Conservation (phyloP, 2,113 vertebrate genomes). For the Agapornis roseicollis region DNA sequence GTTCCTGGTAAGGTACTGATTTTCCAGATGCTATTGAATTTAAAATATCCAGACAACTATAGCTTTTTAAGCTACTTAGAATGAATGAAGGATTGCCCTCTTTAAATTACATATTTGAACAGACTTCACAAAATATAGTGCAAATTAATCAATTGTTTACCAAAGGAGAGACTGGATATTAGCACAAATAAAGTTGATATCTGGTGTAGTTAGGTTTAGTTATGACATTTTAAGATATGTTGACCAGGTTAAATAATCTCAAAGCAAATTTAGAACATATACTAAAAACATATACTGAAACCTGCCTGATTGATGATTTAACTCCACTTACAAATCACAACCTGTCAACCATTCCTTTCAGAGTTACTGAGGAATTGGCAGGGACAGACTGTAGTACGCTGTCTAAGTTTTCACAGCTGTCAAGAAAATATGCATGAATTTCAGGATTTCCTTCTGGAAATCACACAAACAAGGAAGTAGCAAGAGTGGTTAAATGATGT, state of each 20-base stretch:
- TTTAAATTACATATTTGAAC: not conserved
- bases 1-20: not conserved
- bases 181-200: not conserved
- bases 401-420: slow-evolving; percentile 17
- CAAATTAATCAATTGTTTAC: not conserved
- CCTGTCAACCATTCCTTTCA: not conserved
- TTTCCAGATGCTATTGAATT: not conserved
- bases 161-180: not conserved
- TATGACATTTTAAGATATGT: not conserved
- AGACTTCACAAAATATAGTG: not conserved
- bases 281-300: not conserved
- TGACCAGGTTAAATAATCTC: not conserved
- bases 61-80: not conserved
- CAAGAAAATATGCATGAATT: slow-evolving; percentile 40
- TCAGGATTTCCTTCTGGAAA: slow-evolving; percentile 39
- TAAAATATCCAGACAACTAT: not conserved
- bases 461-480: slow-evolving; percentile 22
- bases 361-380: not conserved
- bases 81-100: not conserved
- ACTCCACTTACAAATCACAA: not conserved
- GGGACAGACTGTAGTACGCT: not conserved
- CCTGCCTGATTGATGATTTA: not conserved
- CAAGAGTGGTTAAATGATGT: slow-evolving; percentile 4
- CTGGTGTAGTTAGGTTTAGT: not conserved
- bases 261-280: not conserved